Percentiles rank a stretch among this genome's conserved stretches.
phyloP scores from a whole-genome alignment of 2,888 invertebrate genomes.

The Dorcus parallelipipedus region DNA sequence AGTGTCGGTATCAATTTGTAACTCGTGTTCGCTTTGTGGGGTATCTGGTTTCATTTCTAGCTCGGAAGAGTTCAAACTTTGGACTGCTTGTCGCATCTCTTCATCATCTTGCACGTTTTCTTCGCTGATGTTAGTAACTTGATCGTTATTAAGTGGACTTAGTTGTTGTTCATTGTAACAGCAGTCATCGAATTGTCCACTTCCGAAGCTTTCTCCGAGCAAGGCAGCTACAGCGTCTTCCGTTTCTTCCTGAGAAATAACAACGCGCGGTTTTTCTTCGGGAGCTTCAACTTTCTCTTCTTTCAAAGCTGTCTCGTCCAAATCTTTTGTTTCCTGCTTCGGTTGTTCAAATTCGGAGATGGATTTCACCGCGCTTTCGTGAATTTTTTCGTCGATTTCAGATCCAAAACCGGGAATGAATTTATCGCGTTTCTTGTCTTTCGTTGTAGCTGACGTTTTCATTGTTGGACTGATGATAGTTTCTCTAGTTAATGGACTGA shows the following conservation, averaged over 20 bases:
- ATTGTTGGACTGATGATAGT: constrained; percentile 55
- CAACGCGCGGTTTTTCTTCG: constrained; percentile 73
- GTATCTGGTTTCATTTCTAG: constrained; percentile 78
- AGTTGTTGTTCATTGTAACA: constrained; percentile 53
- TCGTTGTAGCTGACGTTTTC: constrained; percentile 50
- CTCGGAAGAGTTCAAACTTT: constrained; percentile 67
- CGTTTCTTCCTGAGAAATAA: constrained; percentile 89
- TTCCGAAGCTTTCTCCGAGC: constrained; percentile 81
- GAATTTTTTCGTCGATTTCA: constrained; percentile 65
- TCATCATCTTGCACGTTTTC: constrained; percentile 81
- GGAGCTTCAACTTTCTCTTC: constrained; percentile 43
- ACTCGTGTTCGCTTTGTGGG: constrained; percentile 78
- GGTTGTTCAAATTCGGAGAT: constrained; percentile 60
- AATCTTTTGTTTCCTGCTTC: constrained; percentile 28
- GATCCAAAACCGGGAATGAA: constrained; percentile 66
- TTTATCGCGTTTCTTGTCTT: constrained; percentile 57
- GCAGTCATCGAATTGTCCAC: constrained; percentile 54
- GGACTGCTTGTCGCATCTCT: constrained; percentile 81
- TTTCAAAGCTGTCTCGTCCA: constrained; percentile 32
- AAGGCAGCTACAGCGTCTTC: constrained; percentile 89
- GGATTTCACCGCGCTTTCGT: constrained; percentile 78
- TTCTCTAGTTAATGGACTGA: constrained; percentile 40
- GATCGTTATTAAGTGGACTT: constrained; percentile 50
- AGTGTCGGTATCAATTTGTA: constrained; percentile 83
- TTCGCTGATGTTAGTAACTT: constrained; percentile 55